Conservation (phyloP, 2,888 invertebrate species). For the Dryococelus australis region DNA sequence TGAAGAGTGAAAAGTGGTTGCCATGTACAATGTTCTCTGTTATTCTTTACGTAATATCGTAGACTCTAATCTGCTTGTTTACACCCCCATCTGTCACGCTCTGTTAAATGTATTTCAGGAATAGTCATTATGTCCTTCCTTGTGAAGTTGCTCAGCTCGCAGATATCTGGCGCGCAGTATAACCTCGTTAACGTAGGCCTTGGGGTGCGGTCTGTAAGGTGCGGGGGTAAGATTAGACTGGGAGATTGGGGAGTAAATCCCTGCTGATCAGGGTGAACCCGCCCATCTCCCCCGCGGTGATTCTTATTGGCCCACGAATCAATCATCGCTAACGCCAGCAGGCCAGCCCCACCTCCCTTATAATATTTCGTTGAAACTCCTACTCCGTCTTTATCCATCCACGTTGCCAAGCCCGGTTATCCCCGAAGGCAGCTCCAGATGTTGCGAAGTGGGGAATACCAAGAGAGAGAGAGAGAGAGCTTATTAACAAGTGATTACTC, state of each 20-base stretch:
- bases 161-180: neutral
- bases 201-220: neutral
- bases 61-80: no score
- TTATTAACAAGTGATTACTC: no score
- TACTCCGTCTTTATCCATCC: neutral
- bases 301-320: neutral
- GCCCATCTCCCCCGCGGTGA: neutral
- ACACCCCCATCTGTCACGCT: no score
- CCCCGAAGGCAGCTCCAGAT: no score
- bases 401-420: neutral
- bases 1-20: no score
- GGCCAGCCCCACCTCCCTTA: neutral
- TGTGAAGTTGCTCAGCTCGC: neutral
- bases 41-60: no score
- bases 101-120: no score
- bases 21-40: no score
- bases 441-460: no score
- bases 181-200: neutral
- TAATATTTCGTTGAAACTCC: neutral
- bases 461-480: no score
- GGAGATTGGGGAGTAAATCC: constrained; percentile 1
- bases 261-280: neutral
- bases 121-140: neutral
- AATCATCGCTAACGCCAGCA: neutral
- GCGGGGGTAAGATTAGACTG: neutral